A percentile compares a stretch with the other conserved stretches of the same genome.
phyloP scores from a whole-genome alignment of 2,113 vertebrate genomes.

The Thamnophis sirtalis region DNA sequence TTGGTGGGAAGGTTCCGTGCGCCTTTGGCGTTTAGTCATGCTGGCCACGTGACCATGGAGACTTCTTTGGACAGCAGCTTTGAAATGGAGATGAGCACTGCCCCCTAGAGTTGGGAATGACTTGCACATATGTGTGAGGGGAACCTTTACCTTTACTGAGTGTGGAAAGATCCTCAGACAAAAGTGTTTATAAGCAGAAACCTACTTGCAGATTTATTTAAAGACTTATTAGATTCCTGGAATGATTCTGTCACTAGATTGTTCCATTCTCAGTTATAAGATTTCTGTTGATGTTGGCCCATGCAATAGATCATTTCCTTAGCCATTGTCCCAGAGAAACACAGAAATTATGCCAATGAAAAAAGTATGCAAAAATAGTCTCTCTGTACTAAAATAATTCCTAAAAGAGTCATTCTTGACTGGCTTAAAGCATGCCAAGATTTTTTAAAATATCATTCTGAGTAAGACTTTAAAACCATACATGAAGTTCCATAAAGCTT shows the following conservation, averaged over 20 bases:
- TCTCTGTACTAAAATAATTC: background rate
- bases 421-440: background rate
- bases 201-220: conserved; percentile 12
- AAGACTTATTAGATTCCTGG: conserved; percentile 16
- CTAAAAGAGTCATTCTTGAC: background rate
- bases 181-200: background rate
- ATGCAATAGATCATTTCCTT: conserved; percentile 8
- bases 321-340: conserved; percentile 43
- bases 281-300: conserved; percentile 36
- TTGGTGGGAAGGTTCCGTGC: no score
- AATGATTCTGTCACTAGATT: conserved; percentile 15
- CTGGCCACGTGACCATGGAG: no score
- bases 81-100: no score
- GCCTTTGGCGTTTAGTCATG: no score
- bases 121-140: no score
- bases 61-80: no score
- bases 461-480: background rate
- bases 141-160: background rate
- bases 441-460: background rate
- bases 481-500: background rate
- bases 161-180: background rate
- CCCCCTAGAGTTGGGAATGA: no score
- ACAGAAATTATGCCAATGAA: conserved; percentile 20
- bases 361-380: conserved; percentile 1
- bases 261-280: conserved; percentile 33